Evolutionary conservation across 1,140 invertebrate genomes (phyloP).

Genomic region (Watersipora subatra): DNA sequence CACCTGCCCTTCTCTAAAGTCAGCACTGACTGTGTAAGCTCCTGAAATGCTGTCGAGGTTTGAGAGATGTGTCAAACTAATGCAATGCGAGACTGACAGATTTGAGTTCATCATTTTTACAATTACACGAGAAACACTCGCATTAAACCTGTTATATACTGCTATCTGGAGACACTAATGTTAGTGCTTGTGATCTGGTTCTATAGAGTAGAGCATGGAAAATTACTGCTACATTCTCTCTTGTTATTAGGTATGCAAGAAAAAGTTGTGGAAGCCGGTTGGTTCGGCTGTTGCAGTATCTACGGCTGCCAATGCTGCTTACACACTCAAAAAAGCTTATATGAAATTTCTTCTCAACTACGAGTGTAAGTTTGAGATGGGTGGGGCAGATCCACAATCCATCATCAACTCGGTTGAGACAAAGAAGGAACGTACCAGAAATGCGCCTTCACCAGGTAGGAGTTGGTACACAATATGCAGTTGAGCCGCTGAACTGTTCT

Average conservation of each 20-base stretch:
- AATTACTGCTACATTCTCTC: too few species aligned
- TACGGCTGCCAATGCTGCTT: constrained; percentile 87
- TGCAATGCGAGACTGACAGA: background rate
- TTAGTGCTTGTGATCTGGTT: too few species aligned
- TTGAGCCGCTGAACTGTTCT: background rate
- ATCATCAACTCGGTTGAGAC: constrained; percentile 69
- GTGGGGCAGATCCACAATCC: constrained; percentile 83
- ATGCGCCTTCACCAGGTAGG: constrained; percentile 33
- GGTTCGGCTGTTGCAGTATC: constrained; percentile 81
- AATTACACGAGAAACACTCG: background rate
- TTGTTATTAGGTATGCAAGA: constrained; percentile 94
- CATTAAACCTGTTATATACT: background rate
- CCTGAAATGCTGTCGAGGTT: background rate
- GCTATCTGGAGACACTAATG: background rate
- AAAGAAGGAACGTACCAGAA: constrained; percentile 31
- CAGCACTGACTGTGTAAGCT: background rate
- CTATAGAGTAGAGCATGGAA: too few species aligned
- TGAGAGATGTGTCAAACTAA: background rate
- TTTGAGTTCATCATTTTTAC: background rate
- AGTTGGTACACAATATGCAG: background rate
- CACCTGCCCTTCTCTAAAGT: background rate
- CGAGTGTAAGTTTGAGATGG: constrained; percentile 91
- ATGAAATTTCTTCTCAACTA: constrained; percentile 87
- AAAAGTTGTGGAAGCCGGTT: constrained; percentile 97
- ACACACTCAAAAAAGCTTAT: constrained; percentile 90